Base-by-base conservation (phyloP, 1,140 invertebrate genomes). In the Ruditapes philippinarum region DNA sequence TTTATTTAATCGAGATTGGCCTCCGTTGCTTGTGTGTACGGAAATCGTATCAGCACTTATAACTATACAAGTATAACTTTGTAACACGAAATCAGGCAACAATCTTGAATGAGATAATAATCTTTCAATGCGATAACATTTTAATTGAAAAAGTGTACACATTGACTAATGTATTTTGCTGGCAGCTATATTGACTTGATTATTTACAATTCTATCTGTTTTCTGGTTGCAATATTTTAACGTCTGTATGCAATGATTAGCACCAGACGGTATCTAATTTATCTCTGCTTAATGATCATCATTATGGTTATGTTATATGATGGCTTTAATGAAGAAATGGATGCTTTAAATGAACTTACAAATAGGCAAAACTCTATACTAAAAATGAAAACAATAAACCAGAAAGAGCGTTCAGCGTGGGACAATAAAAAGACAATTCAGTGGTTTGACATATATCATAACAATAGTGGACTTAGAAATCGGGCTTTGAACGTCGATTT, bases 401-500 rank as follows among this genome's bases (percentile, higher is more conserved):
- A 45, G 5, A 5, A 45, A 14, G 14, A 45, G 54, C 54, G 54
- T 60, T n/a, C 54, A 28, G 19, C 54, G 5, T 60, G 19, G 25
- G 19, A n/a, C 19, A n/a, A 7, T n/a, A 60, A n/a, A 60, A 78
- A 78, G 45, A 78, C 74, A 54, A 78, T 78, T 25, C 74, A 54
- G 25, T 78, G 74, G 74, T 78, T 33, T 36, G 74, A 78, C 22
- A n/a, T 25, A 0, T 54, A 33, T 54, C 45, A 78, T 25, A 78
- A 78, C 38, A 25, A 25, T 12, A 36, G 45, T 54, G 74, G 74
- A 49, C n/a, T 78, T 1, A n/a, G 74, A 17, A 31, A 19, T 17
- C 31, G 36, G 28, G n/a, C 45, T 3, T 1, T 4, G 28, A 22
- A 0, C 19, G 49, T 78, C 0, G 25, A 78, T 54, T 33, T 78